Evolutionary conservation across 2,113 vertebrate genomes (phyloP).

Genomic region (Dendropsophus ebraccatus): DNA sequence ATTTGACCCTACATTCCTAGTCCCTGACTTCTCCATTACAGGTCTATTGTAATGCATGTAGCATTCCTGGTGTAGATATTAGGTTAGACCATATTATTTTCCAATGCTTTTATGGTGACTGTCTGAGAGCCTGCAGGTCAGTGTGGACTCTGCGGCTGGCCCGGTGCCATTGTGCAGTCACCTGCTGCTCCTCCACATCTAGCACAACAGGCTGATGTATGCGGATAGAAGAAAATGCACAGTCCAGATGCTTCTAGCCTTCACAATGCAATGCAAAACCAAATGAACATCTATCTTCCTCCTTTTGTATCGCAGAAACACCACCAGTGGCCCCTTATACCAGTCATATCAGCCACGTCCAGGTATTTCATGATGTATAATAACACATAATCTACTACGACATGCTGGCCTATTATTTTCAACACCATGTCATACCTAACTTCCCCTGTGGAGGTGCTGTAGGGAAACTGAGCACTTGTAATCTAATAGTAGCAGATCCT

Average conservation of each 20-base stretch:
- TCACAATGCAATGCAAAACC: neutral
- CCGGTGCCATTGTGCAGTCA: neutral
- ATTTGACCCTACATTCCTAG: neutral
- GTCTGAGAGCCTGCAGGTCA: neutral
- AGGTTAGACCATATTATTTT: neutral
- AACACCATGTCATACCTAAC: neutral
- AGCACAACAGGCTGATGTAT: neutral
- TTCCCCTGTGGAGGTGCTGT: neutral
- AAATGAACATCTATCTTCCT: neutral
- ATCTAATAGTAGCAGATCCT: neutral
- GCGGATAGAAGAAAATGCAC: neutral
- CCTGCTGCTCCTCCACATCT: neutral
- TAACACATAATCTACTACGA: neutral
- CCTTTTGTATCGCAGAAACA: neutral
- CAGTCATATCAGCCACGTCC: too few relatives aligned
- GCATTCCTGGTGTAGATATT: neutral
- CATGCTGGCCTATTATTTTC: neutral
- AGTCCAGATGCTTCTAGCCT: neutral
- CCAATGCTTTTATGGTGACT: neutral
- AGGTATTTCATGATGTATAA: neutral
- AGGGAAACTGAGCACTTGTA: neutral
- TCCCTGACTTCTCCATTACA: neutral
- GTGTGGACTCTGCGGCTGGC: slow-evolving; percentile 1
- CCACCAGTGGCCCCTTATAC: neutral
- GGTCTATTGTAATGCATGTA: neutral